Conservation (phyloP, 1,140 invertebrate genomes). For the Watersipora subatra region DNA sequence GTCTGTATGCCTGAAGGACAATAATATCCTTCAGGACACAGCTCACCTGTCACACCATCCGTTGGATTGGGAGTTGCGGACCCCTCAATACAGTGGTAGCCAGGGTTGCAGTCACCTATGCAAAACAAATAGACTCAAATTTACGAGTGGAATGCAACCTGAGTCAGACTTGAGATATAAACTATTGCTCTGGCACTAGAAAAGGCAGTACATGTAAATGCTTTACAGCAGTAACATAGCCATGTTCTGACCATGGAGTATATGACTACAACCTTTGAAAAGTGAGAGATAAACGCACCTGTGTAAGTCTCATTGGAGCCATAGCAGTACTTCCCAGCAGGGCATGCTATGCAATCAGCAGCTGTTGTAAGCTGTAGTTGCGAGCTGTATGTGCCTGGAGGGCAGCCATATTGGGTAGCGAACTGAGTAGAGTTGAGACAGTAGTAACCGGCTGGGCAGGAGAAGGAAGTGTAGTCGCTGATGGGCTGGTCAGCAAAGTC, state of each 20-base stretch:
- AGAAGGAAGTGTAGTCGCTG: conserved; percentile 19
- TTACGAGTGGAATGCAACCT: too few relatives aligned
- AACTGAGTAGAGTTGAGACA: conserved; percentile 30
- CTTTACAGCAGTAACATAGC: too few relatives aligned
- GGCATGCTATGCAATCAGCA: conserved; percentile 22
- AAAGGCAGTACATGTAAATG: too few relatives aligned
- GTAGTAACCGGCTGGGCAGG: conserved; percentile 29
- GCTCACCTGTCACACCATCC: conserved; percentile 25
- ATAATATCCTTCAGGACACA: conserved; percentile 27
- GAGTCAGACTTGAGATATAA: neutral
- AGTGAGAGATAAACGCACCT: too few relatives aligned
- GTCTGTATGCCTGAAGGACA: conserved; percentile 21
- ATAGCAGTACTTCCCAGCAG: conserved; percentile 28
- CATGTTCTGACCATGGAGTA: too few relatives aligned
- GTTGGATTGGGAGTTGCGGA: conserved; percentile 23
- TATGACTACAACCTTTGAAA: too few relatives aligned
- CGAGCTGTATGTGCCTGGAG: conserved; percentile 26
- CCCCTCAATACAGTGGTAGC: conserved; percentile 31
- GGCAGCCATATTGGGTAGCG: conserved; percentile 26
- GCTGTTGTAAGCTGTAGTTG: conserved; percentile 16
- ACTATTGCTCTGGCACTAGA: too few relatives aligned
- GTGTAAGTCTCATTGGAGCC: neutral
- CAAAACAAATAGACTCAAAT: conserved; percentile 2
- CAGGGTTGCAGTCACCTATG: conserved; percentile 24
- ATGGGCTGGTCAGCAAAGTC: conserved; percentile 17